phyloP scores from a whole-genome alignment of 2,888 invertebrate genomes.

The Temnothorax rugatulus region DNA sequence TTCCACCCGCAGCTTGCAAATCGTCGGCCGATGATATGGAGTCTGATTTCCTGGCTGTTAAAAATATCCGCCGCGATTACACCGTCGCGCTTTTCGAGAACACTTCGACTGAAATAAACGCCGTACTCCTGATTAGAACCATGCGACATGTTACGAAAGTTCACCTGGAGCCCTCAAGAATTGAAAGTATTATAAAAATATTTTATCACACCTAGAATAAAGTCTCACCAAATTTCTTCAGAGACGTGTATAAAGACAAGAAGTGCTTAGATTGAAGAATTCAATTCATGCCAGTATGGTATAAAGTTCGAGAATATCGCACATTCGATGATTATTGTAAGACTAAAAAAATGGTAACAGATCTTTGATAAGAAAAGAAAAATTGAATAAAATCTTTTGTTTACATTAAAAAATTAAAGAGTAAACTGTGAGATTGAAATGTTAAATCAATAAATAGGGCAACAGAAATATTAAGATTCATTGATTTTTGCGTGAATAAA shows the following conservation, averaged over 20 bases:
- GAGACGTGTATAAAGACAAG: background rate
- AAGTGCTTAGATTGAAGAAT: background rate
- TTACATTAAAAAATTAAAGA: background rate
- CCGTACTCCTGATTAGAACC: background rate
- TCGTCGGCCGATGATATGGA: constrained; percentile 77
- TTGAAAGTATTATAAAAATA: background rate
- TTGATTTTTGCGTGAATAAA: background rate
- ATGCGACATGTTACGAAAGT: background rate
- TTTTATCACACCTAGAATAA: background rate
- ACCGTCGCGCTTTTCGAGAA: constrained; percentile 69
- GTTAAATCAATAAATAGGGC: background rate
- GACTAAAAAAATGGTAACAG: background rate
- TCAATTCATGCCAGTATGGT: background rate
- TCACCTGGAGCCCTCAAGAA: background rate
- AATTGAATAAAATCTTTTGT: background rate
- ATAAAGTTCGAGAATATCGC: background rate
- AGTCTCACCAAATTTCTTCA: background rate
- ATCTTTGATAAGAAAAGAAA: background rate
- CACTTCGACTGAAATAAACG: constrained; percentile 10
- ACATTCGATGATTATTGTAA: background rate
- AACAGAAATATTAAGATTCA: background rate
- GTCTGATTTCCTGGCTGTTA: constrained; percentile 63
- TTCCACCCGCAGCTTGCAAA: constrained; percentile 79
- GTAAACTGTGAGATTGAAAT: background rate
- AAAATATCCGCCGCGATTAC: constrained; percentile 65